Evolutionary conservation across 2,797 vertebrate genomes (phyloP), one percentile per base, ranked within the genome.

Genomic region (Hydrocynus forskahlii): DNA sequence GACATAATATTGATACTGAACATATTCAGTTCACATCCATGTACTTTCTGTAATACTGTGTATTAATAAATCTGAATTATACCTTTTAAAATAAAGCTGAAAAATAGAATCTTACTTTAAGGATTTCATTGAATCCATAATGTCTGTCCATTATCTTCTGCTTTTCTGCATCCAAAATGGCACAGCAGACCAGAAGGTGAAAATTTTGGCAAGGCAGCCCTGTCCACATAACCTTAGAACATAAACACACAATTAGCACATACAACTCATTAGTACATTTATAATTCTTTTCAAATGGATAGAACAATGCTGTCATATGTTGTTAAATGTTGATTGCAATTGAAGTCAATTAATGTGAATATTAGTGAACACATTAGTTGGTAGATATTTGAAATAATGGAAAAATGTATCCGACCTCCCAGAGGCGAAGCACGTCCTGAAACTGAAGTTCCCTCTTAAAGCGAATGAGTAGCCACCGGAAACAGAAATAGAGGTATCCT

Each of bases 101-200:
- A 52, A 59, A 29, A 82, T 13, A 9, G 14, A 19, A 59, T 19
- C 54, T 84, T 90, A 98, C 97, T 95, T 99, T 99, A 57, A 99
- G 93, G 91, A 99, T 99, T 91, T 99, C 97, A 85, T 97, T 99
- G 90, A 99, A 99, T 81, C 97, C 98, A 79, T 96, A 99, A 89
- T 96, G 96, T 68, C 97, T 96, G 86, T 99, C 97, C 96, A 99
- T 97, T 90, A 99, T 99, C 91, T 97, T 96, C 82, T 96, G 95
- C 85, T 99, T 99, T 93, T 99, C 97, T 0, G 97, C 96, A 92
- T 99, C 97, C 88, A 99, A 86, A 90, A 99, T 96, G 91, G 97
- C 96, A 82, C 97, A 99, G 91, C 98, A 98, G 83, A 99, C 92
- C 83, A 99, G 93, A 87, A 99, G 95, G 92, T 99, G 98, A 88